phyloP scores from a whole-genome alignment of 2,797 vertebrate genomes.

The Rhinella marina region DNA sequence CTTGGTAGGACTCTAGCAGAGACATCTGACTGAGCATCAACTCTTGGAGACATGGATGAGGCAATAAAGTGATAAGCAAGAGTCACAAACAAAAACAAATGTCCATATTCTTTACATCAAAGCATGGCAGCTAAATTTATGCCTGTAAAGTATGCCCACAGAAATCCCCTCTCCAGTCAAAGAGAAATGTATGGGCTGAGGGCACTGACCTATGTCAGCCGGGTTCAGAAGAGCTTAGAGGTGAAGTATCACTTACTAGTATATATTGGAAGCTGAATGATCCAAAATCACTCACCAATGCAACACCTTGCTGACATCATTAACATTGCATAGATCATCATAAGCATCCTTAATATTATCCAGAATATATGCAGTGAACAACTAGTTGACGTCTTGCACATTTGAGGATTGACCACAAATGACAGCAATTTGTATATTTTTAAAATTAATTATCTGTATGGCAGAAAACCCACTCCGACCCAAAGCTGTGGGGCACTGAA shows the following conservation, averaged over 20 bases:
- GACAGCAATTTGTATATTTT: too few relatives aligned
- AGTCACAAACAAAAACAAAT: constrained; percentile 80
- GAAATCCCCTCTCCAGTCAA: constrained; percentile 57
- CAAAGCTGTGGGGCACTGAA: too few relatives aligned
- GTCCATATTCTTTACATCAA: constrained; percentile 81
- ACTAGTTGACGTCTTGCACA: too few relatives aligned
- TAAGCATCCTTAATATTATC: too few relatives aligned
- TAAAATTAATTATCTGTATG: too few relatives aligned
- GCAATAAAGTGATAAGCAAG: constrained; percentile 76
- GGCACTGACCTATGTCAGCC: constrained; percentile 49
- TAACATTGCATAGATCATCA: background rate
- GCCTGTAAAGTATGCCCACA: constrained; percentile 55
- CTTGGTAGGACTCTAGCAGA: constrained; percentile 67
- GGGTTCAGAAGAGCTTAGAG: constrained; percentile 49
- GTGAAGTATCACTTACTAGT: constrained; percentile 51
- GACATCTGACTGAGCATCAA: constrained; percentile 57
- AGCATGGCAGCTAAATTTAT: constrained; percentile 75
- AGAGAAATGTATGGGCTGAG: constrained; percentile 53
- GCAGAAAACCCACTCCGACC: too few relatives aligned
- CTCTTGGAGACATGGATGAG: constrained; percentile 67
- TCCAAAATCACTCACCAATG: constrained; percentile 40
- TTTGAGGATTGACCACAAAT: too few relatives aligned
- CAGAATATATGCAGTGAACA: too few relatives aligned
- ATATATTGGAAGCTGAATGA: constrained; percentile 28
- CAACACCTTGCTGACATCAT: constrained; percentile 38